phyloP scores from a whole-genome alignment of 1,140 invertebrate species.

The Myzus persicae region DNA sequence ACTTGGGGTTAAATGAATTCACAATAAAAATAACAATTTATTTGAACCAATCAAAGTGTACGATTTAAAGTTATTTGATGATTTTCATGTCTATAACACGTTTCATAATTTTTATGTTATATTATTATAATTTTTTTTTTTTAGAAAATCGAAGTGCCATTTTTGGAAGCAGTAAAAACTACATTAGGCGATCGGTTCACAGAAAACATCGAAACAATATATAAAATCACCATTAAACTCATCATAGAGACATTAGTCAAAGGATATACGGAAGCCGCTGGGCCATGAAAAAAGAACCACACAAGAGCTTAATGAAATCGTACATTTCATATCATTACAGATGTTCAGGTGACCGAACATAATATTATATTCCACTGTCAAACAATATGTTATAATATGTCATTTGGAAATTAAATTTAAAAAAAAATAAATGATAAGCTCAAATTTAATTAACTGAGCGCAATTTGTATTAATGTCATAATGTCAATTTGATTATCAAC shows the following conservation, averaged over 20 bases:
- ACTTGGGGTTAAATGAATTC: not conserved
- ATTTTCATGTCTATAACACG: too few species aligned
- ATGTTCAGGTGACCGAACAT: not conserved
- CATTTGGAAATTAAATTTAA: slow-evolving; percentile 33
- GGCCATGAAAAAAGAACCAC: not conserved
- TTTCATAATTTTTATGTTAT: not conserved
- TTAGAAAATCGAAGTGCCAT: slow-evolving; percentile 89
- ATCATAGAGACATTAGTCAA: slow-evolving; percentile 86
- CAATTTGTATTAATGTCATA: slow-evolving; percentile 36
- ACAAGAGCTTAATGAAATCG: not conserved
- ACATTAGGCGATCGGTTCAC: slow-evolving; percentile 89
- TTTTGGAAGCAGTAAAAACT: slow-evolving; percentile 83
- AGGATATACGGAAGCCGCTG: slow-evolving; percentile 75
- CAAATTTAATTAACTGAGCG: slow-evolving; percentile 45
- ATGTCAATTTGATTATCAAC: slow-evolving; percentile 52
- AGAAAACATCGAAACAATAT: slow-evolving; percentile 89
- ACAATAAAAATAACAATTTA: too few species aligned
- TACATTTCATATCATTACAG: slow-evolving; percentile 48
- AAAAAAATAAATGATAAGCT: slow-evolving; percentile 42
- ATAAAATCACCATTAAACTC: slow-evolving; percentile 90
- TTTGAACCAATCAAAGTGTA: too few species aligned
- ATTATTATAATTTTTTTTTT: slow-evolving; percentile 66
- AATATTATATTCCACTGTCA: not conserved
- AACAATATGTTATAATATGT: slow-evolving; percentile 21
- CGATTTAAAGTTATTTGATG: too few species aligned